Evolutionary conservation across 2,888 invertebrate genomes (phyloP), one percentile per base, ranked within the genome.

Genomic region (Acrobasis suavella): DNA sequence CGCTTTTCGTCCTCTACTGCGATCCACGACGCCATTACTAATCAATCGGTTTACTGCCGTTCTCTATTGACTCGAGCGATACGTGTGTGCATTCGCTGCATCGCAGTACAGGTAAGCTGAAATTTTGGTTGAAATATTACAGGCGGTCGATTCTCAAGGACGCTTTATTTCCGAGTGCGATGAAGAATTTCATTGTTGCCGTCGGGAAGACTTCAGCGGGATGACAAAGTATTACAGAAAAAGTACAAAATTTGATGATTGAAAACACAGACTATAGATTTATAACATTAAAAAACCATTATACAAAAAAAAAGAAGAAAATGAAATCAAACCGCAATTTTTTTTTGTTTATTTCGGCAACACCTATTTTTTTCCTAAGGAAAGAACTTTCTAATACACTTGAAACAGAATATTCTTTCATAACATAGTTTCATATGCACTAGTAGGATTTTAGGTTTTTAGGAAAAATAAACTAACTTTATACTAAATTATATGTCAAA

Each of bases 11-110:
- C 72, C 80, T 81, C 81, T 82, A 81, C 84, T 66, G 81, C 80
- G 67, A 64, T 66, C 54, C 73, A 75, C 77, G 82, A 72, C 87
- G 87, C 88, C 84, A 86, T 84, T 82, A 72, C 66, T 81, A 77
- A 69, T 69, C 69, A 65, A 68, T 66, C 69, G 60, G 61, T 58
- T 58, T 62, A 71, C 65, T 70, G 78, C 76, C 85, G 82, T 83
- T 85, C 81, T 72, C 69, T 73, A 74, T 68, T 71, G 59, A 46
- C 49, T 37, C 8, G 15, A 56, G 49, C 58, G 37, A 38, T 60
- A 59, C 15, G 50, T 32, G 52, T 42, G 39, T 50, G 69, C 58
- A 50, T 54, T 51, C n/a, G 62, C 66, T 68, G 32, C 50, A 39
- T 54, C 50, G 49, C 46, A 61, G 42, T 65, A 63, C 50, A 61